A percentile compares a stretch with the other conserved stretches of the same genome.
phyloP scores from a whole-genome alignment of 2,888 invertebrate species.

The Torymus aiolomorphi region DNA sequence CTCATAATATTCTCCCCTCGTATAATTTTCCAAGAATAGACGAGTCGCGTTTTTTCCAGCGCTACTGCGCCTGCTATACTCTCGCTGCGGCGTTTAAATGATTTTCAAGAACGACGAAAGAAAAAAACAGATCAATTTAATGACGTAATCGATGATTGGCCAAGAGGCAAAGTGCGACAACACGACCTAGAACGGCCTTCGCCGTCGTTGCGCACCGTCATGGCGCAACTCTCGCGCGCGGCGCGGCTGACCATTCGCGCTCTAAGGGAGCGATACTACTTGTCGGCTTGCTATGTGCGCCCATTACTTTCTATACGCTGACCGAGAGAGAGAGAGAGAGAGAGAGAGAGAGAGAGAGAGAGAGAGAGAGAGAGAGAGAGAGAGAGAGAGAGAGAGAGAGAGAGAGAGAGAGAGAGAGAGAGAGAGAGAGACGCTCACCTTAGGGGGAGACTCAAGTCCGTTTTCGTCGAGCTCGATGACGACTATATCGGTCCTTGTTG shows the following conservation, averaged over 20 bases:
- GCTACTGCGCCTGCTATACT: no score
- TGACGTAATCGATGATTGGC: constrained; percentile 48
- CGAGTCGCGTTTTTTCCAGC: neutral
- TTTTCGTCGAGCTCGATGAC: constrained; percentile 23
- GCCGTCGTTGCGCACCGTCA: constrained; percentile 42
- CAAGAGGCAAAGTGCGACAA: constrained; percentile 26
- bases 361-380: neutral
- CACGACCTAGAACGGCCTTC: constrained; percentile 70
- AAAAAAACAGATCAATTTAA: constrained; percentile 37
- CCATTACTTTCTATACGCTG: constrained; percentile 34
- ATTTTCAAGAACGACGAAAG: constrained; percentile 37
- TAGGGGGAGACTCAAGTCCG: constrained; percentile 11
- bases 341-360: neutral
- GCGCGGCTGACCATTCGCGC: constrained; percentile 64
- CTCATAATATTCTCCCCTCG: constrained; percentile 23
- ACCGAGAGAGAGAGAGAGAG: neutral
- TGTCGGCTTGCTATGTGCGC: constrained; percentile 56
- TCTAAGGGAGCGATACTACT: constrained; percentile 63
- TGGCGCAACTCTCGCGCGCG: constrained; percentile 53
- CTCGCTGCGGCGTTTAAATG: neutral
- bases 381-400: neutral
- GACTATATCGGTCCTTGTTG: constrained; percentile 43
- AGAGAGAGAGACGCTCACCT: constrained; percentile 1
- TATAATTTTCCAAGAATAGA: constrained; percentile 43
- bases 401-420: neutral